A percentile compares a stretch with the other conserved stretches of the same genome.
Evolutionary conservation across 2,888 invertebrate species (phyloP).

Genomic region (Eumerus sabulonum): DNA sequence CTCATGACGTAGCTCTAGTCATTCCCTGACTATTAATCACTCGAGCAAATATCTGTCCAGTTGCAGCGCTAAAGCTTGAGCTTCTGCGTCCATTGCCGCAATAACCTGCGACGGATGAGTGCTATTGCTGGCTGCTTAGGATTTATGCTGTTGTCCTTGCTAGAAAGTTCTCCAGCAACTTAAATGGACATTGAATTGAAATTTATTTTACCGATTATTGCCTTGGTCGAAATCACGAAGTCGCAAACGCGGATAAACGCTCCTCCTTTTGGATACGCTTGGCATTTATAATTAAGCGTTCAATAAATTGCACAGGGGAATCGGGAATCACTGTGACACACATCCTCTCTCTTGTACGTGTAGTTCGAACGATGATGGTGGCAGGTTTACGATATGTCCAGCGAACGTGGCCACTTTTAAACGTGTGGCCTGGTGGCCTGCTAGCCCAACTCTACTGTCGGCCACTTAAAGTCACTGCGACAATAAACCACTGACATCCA

Average conservation of each 20-base stretch:
- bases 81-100: conserved; percentile 33
- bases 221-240: conserved; percentile 64
- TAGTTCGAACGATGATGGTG: conserved; percentile 9
- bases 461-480: conserved; percentile 58
- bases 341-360: conserved; percentile 37
- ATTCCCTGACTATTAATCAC: conserved; percentile 51
- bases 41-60: conserved; percentile 65
- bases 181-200: conserved; percentile 63
- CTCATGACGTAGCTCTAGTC: not conserved
- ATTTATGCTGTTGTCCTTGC: conserved; percentile 67
- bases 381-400: conserved; percentile 33
- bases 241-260: conserved; percentile 42
- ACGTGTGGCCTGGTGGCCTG: conserved; percentile 55
- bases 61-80: conserved; percentile 43
- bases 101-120: conserved; percentile 5
- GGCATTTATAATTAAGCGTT: conserved; percentile 68
- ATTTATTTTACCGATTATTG: conserved; percentile 67
- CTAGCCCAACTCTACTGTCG: conserved; percentile 17
- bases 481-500: conserved; percentile 67
- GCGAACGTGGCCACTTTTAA: not conserved
- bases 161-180: conserved; percentile 39
- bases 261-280: conserved; percentile 37
- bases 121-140: conserved; percentile 54
- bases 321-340: conserved; percentile 45
- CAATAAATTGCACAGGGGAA: conserved; percentile 59